A percentile compares a stretch with the other conserved stretches of the same genome.
These are phyloP conservation scores for Papilio helenus DNA, from an alignment of 1,140 invertebrate species.

Conservation along the genomic window DNA sequence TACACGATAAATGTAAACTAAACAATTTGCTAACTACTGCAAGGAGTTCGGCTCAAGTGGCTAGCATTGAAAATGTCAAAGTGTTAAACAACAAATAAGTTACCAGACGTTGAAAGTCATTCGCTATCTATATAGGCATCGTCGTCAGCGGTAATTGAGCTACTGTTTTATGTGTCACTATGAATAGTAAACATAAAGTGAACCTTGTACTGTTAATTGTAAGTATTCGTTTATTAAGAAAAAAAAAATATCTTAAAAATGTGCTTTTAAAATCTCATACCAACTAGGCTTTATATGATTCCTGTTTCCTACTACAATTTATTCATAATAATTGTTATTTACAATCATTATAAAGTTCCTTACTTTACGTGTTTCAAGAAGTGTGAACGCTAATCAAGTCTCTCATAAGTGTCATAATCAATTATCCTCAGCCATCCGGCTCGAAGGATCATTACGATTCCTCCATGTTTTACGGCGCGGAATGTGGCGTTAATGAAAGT, in stretches of 20 bases:
- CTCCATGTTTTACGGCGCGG: constrained; percentile 25
- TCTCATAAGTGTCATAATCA: constrained; percentile 37
- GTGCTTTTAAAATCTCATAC: background rate
- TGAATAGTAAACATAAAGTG: no score
- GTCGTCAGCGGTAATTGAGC: constrained; percentile 52
- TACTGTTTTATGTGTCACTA: constrained; percentile 6
- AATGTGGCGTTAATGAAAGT: constrained; percentile 38
- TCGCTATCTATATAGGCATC: constrained; percentile 63
- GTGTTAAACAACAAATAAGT: constrained; percentile 45
- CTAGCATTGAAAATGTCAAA: constrained; percentile 40
- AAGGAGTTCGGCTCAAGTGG: constrained; percentile 9
- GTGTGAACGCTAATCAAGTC: constrained; percentile 22
- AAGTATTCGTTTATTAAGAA: background rate
- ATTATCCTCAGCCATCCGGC: constrained; percentile 17
- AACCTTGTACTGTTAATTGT: background rate
- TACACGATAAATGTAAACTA: no score
- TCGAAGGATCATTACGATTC: constrained; percentile 24
- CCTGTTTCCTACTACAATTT: background rate
- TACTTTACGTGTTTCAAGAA: constrained; percentile 13
- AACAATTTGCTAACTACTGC: no score
- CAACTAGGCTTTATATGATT: background rate
- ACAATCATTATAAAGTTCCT: constrained; percentile 4
- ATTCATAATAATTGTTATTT: background rate
- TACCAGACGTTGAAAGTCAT: constrained; percentile 40
- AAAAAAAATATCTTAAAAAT: background rate